Conservation (phyloP, 2,797 vertebrate genomes). For the Taenioides sp. region DNA sequence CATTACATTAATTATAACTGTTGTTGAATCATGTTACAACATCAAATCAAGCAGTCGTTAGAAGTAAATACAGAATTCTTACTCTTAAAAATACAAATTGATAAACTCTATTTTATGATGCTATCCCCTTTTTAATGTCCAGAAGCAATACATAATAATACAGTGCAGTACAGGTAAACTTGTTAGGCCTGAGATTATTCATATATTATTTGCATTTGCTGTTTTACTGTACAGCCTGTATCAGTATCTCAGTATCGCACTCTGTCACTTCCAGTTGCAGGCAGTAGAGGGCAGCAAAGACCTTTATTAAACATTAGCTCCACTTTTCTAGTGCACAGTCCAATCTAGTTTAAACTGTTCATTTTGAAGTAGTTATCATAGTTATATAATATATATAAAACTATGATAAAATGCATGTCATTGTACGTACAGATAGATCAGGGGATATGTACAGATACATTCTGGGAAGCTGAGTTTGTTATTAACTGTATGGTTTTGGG, state of each 20-base stretch:
- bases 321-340: neutral
- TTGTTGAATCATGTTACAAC: neutral
- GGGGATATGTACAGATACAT: too few relatives aligned
- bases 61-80: neutral
- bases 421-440: too few relatives aligned
- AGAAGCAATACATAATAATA: neutral
- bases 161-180: too few relatives aligned
- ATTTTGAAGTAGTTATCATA: too few relatives aligned
- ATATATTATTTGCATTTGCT: neutral
- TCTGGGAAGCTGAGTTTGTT: neutral
- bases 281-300: conserved; percentile 70
- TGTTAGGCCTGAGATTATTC: neutral
- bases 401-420: too few relatives aligned
- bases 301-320: conserved; percentile 3
- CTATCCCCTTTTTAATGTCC: neutral
- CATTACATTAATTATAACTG: neutral
- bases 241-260: too few relatives aligned
- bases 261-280: neutral
- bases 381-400: too few relatives aligned
- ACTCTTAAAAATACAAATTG: neutral
- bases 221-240: too few relatives aligned
- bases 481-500: neutral
- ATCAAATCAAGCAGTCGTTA: neutral
- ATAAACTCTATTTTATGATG: neutral
- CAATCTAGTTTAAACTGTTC: neutral